phyloP scores from a whole-genome alignment of 1,140 invertebrate genomes.

The Anastrepha ludens region DNA sequence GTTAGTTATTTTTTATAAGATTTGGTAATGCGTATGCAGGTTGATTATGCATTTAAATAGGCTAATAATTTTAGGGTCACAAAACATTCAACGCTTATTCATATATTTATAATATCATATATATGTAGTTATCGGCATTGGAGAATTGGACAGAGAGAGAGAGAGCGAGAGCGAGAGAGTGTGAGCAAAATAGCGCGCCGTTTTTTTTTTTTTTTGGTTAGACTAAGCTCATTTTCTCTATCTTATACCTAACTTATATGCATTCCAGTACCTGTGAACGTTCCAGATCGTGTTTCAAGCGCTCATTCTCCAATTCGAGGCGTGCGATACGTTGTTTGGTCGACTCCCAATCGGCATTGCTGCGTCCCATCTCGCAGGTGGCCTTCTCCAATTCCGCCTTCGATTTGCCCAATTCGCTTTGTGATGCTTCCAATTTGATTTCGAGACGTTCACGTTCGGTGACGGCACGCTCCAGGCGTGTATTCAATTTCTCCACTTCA shows the following conservation, averaged over 20 bases:
- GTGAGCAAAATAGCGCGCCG: constrained; percentile 27
- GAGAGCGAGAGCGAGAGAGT: neutral
- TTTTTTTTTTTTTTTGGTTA: neutral
- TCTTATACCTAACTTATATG: neutral
- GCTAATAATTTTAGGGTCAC: constrained; percentile 4
- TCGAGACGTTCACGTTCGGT: constrained; percentile 93
- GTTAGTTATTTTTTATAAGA: neutral
- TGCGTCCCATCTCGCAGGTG: constrained; percentile 89
- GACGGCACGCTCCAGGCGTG: constrained; percentile 88
- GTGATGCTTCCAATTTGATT: constrained; percentile 92
- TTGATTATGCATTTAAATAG: constrained; percentile 9
- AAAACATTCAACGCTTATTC: constrained; percentile 26
- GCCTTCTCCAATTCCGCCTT: constrained; percentile 95
- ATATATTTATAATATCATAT: constrained; percentile 8
- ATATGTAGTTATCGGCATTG: neutral
- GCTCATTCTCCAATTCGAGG: constrained; percentile 92
- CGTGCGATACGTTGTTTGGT: constrained; percentile 89
- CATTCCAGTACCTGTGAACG: constrained; percentile 77
- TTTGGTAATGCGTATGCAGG: neutral
- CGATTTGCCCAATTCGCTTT: constrained; percentile 93
- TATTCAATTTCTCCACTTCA: constrained; percentile 92
- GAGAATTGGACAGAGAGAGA: neutral
- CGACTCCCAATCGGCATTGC: constrained; percentile 91
- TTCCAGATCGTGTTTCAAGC: constrained; percentile 89
- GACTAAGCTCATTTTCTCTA: neutral